Conservation (phyloP, 1,140 invertebrate genomes). For the Thaumatotibia leucotreta region DNA sequence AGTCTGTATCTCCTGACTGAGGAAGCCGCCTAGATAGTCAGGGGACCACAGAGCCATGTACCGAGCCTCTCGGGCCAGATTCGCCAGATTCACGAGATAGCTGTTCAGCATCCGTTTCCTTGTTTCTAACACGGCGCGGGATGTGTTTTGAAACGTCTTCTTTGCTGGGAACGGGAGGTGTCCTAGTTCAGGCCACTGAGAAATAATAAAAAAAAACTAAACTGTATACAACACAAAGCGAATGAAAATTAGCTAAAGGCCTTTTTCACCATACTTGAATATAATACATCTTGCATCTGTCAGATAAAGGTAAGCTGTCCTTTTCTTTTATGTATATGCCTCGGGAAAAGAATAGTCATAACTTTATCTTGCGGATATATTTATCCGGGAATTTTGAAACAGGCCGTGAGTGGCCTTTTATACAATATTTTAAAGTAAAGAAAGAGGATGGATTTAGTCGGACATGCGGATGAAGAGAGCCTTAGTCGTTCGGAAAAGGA, state of each 20-base stretch:
- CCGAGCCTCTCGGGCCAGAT: constrained; percentile 48
- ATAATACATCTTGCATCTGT: too few species aligned
- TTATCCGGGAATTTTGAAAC: too few species aligned
- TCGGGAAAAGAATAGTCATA: too few species aligned
- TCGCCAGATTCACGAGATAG: constrained; percentile 82
- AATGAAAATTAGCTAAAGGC: neutral
- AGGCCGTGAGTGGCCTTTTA: too few species aligned
- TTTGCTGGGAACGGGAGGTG: constrained; percentile 93
- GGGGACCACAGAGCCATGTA: constrained; percentile 77
- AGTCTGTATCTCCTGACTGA: constrained; percentile 88
- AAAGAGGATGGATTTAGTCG: too few species aligned
- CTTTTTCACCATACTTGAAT: too few species aligned
- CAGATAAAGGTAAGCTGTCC: too few species aligned
- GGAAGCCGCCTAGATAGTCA: constrained; percentile 86
- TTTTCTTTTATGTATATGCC: too few species aligned
- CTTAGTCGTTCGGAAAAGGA: too few species aligned
- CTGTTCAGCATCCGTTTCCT: constrained; percentile 90
- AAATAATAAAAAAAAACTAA: constrained; percentile 24
- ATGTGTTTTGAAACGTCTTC: constrained; percentile 96
- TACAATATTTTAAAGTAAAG: too few species aligned
- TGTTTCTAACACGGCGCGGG: constrained; percentile 90
- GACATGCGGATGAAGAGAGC: too few species aligned
- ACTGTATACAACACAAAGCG: constrained; percentile 8
- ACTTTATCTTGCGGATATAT: too few species aligned
- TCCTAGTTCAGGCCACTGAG: constrained; percentile 86